Conservation (phyloP, 2,797 vertebrate species). For the Ceyx erithaca region DNA sequence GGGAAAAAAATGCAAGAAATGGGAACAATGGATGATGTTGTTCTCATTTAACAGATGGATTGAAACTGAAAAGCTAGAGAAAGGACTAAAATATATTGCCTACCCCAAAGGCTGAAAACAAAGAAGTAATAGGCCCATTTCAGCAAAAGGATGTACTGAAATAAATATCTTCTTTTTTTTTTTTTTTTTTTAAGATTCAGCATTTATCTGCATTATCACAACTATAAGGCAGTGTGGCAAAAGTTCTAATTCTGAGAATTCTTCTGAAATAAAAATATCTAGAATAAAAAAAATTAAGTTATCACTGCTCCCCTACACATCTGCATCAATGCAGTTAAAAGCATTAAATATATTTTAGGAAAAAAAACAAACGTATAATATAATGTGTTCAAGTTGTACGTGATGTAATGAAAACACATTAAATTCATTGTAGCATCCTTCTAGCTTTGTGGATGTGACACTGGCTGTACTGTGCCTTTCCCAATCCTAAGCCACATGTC, state of each 20-base stretch:
- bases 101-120: conserved; percentile 13
- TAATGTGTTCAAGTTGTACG: not conserved
- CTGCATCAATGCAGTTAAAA: not conserved
- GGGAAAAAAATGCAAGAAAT: not conserved
- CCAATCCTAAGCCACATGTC: not conserved
- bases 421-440: not conserved
- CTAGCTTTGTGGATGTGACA: not conserved
- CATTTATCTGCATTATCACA: conserved; percentile 4
- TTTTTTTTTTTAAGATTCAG: not conserved
- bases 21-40: conserved; percentile 6
- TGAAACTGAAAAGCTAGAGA: conserved; percentile 13
- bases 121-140: not conserved
- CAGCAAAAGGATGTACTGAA: not conserved
- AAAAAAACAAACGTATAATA: not conserved
- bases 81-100: not conserved
- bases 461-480: not conserved
- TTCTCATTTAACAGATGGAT: conserved; percentile 1
- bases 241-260: not conserved
- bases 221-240: not conserved
- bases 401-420: not conserved
- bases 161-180: not conserved
- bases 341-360: not conserved
- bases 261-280: not conserved
- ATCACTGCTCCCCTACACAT: fast-evolving
- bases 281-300: not conserved